A percentile compares a stretch with the other conserved stretches of the same genome.
Conservation (phyloP, 2,113 vertebrate species). For the Percina caprodes region DNA sequence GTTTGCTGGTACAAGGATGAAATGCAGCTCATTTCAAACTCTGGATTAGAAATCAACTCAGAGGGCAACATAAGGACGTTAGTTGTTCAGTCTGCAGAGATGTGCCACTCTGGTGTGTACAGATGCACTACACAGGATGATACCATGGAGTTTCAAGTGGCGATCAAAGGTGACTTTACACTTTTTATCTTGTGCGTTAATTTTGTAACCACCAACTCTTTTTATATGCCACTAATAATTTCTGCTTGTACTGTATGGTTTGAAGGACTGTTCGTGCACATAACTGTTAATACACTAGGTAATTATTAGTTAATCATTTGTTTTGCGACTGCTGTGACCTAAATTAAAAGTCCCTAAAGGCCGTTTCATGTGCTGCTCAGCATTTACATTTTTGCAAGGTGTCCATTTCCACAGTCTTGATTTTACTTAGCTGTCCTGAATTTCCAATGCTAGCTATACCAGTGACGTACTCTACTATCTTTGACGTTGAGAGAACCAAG, state of each 20-base stretch:
- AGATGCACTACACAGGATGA: constrained; percentile 84
- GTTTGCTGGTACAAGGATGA: constrained; percentile 85
- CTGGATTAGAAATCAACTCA: constrained; percentile 78
- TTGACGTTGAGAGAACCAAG: constrained; percentile 79
- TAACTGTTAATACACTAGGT: constrained; percentile 43
- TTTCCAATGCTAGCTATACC: constrained; percentile 79
- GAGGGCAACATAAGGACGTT: constrained; percentile 80
- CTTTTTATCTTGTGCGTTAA: constrained; percentile 70
- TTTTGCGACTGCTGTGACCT: constrained; percentile 47
- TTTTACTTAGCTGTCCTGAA: constrained; percentile 79
- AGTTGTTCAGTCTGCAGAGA: constrained; percentile 78
- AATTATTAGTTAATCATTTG: constrained; percentile 42
- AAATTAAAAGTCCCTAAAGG: constrained; percentile 55
- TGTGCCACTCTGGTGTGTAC: constrained; percentile 84
- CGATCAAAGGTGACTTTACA: constrained; percentile 85
- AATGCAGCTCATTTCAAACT: constrained; percentile 69
- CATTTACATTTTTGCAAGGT: constrained; percentile 61
- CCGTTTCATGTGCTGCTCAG: constrained; percentile 56
- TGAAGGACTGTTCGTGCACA: constrained; percentile 51
- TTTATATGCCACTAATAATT: constrained; percentile 75
- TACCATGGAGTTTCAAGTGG: constrained; percentile 84
- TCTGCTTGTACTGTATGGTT: constrained; percentile 69
- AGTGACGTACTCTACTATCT: constrained; percentile 73
- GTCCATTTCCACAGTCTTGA: constrained; percentile 64
- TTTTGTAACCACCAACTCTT: constrained; percentile 69